Evolutionary conservation across 2,888 invertebrate species (phyloP).

Genomic region (Drosophila infuscata): DNA sequence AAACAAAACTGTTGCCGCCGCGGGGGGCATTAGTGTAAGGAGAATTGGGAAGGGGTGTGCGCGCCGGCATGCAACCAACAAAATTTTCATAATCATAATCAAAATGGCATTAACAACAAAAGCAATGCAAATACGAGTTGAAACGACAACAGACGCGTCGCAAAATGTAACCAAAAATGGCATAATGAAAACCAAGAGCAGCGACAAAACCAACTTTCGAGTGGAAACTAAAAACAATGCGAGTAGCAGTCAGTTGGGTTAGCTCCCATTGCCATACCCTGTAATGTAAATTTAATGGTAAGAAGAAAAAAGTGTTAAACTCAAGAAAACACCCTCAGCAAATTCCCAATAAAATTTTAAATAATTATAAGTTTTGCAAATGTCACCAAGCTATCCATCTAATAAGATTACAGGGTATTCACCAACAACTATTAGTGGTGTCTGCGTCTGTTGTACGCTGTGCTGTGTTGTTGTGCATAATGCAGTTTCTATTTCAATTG

Average conservation of each 20-base stretch:
- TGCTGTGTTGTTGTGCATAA: conserved; percentile 65
- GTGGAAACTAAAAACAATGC: conserved; percentile 28
- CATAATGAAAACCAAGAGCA: conserved; percentile 73
- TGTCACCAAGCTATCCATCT: not conserved
- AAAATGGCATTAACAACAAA: conserved; percentile 81
- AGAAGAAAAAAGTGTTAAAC: no score
- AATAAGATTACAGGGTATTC: conserved; percentile 20
- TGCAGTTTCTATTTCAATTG: conserved; percentile 80
- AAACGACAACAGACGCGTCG: conserved; percentile 71
- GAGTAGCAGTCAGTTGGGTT: not conserved
- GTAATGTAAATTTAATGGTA: not conserved
- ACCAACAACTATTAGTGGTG: conserved; percentile 50
- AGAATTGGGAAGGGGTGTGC: not conserved
- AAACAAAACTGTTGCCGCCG: conserved; percentile 70
- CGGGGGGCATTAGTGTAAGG: conserved; percentile 35
- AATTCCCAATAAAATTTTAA: not conserved
- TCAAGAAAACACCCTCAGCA: not conserved
- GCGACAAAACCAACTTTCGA: conserved; percentile 50
- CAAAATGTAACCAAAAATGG: conserved; percentile 77
- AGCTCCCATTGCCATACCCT: not conserved
- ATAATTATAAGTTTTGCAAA: not conserved
- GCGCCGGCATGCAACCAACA: conserved; percentile 60
- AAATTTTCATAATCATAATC: conserved; percentile 81
- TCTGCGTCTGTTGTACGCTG: conserved; percentile 27
- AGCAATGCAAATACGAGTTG: conserved; percentile 75